Percentiles rank a stretch among this genome's conserved stretches.
These are phyloP conservation scores for Dasypogon diadema DNA, from an alignment of 2,888 invertebrate genomes.

Conservation along the genomic window DNA sequence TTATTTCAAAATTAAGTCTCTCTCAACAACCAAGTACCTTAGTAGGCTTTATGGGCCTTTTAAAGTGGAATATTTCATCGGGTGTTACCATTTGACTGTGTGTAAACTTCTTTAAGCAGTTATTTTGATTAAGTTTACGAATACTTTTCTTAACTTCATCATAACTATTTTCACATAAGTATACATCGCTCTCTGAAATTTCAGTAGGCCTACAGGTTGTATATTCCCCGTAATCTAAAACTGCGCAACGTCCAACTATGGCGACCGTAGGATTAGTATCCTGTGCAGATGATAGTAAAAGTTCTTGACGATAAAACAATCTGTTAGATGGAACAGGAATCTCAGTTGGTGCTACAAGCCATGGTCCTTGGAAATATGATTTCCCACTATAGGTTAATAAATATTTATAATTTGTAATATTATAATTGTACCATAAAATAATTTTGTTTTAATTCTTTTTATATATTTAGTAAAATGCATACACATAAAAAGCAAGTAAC, in stretches of 20 bases:
- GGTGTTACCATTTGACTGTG: conserved; percentile 88
- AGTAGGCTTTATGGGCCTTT: conserved; percentile 75
- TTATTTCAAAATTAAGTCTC: not conserved
- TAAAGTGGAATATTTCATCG: conserved; percentile 91
- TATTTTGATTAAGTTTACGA: conserved; percentile 74
- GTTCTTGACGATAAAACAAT: conserved; percentile 93
- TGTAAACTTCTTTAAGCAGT: conserved; percentile 83
- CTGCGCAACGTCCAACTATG: conserved; percentile 91
- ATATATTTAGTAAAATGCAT: not conserved
- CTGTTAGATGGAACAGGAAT: conserved; percentile 77
- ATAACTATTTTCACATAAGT: conserved; percentile 91
- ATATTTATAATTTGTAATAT: not conserved
- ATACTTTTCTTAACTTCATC: conserved; percentile 88
- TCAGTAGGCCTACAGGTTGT: conserved; percentile 93
- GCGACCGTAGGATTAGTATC: conserved; percentile 92
- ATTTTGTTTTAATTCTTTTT: not conserved
- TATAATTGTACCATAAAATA: not conserved
- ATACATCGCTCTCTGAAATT: conserved; percentile 91
- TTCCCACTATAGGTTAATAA: conserved; percentile 77
- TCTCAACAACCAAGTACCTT: conserved; percentile 54
- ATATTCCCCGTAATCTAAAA: conserved; percentile 91
- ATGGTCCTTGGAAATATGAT: conserved; percentile 93
- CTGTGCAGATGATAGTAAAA: conserved; percentile 90
- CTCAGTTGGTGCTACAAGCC: conserved; percentile 90
- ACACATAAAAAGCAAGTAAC: no score